Evolutionary conservation across 2,888 invertebrate species (phyloP), one percentile per base, ranked within the genome.

Genomic region (Aphodius granarius): DNA sequence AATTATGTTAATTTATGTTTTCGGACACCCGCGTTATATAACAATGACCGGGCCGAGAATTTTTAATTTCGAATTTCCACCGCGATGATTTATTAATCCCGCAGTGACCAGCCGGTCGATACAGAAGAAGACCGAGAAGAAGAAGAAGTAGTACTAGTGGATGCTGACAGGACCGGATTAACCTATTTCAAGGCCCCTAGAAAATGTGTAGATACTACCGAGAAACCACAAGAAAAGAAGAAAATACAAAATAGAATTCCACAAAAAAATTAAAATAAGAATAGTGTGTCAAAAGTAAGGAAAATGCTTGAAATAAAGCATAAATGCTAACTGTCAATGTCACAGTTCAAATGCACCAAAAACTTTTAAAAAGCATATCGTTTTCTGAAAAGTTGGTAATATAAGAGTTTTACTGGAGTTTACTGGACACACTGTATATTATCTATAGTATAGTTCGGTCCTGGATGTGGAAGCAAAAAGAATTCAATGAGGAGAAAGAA

Each of bases 1-100:
- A 73, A 75, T 73, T 75, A 75, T 75, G 75, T 75, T 75, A 75
- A 75, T 75, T 75, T 75, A 75, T 75, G 75, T 75, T 75, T 72
- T 68, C 75, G 64, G 64, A 68, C 73, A 68, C 68, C 21, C 66
- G 75, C 66, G 75, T 73, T 70, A 73, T 70, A 72, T 70, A 75
- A 73, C 75, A 75, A 73, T 75, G 68, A 68, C 16, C 23, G 72
- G 63, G 64, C 63, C 64, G 22, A 64, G 75, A 75, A 75, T 75
- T 75, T 75, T 75, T 75, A 75, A 75, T 75, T 75, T 75, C 73
- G 68, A 68, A 72, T 75, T 72, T 75, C 20, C 62, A 65, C 71
- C 18, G 63, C 15, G 23, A 20, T 75, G 75, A 75, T 75, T 75
- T 75, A 75, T 73, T 72, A 75, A 72, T 68, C 68, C 68, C 22